Base-by-base conservation (phyloP, 2,113 vertebrate genomes). In the Columba livia region DNA sequence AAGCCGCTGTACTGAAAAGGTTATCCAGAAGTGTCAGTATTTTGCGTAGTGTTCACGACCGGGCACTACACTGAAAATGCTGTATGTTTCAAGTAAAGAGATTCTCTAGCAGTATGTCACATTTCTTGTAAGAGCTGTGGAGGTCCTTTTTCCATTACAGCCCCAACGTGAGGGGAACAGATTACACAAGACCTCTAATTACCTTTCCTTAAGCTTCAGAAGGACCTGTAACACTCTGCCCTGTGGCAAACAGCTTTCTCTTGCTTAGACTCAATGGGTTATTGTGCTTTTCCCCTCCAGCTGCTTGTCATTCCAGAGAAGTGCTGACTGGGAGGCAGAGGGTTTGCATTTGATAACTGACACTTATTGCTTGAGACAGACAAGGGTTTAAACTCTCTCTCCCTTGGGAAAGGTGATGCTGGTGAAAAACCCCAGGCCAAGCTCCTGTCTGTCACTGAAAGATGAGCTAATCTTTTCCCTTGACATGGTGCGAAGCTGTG, bases 161-260 rank as follows among this genome's bases (percentile, higher is more conserved):
- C 21, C 79, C 40, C 36, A 77, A 70, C 6, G 25, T 88, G 93
- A 87, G 5, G 36, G 74, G 93, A 95, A 92, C 82, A 60, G 80
- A 89, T 96, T 95, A 89, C 62, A 64, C 47, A 60, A 74, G 62
- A 51, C 31, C 40, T 78, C 87, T 96, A 94, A 97, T 96, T 96
- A 83, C 91, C 88, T 97, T 89, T 79, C 89, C 92, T 60, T 79
- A 64, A 88, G 80, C 87, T 70, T 73, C 51, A 90, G 87, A 67
- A 78, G 84, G 93, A 95, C 80, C 88, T 77, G 70, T 64, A 60
- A 73, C 44, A 47, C 5, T 0, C 54, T 91, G 96, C 89, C 88
- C 51, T 15, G 29, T 72, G 73, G 85, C 93, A 53, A 58, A 91
- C 72, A 91, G 57, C 92, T 89, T 93, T 82, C 77, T 90, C 48